Base-by-base conservation (phyloP, 2,113 vertebrate species). In the Antennarius striatus region DNA sequence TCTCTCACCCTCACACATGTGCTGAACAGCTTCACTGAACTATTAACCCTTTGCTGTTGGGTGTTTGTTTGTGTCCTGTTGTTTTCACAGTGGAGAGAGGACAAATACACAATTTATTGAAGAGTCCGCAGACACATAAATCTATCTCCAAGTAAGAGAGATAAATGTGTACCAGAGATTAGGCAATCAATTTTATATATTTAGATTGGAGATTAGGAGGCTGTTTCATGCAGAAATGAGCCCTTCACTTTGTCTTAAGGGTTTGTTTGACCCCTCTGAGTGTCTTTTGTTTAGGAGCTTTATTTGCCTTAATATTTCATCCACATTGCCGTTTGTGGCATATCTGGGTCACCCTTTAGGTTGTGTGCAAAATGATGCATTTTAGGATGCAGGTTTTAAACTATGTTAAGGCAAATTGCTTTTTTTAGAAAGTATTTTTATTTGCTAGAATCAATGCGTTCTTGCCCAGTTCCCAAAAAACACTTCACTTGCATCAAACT, bases 171-270 rank as follows among this genome's bases (percentile, higher is more conserved):
- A 36, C 7, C 43, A 22, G 22, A 22, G 22, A 22, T 22, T 22
- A 22, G 22, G 22, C 59, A 51, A 77, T 74, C 29, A 62, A 61
- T 65, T 42, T 66, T 47, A 55, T 73, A 73, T 71, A 68, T 84
- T 78, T 76, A 81, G 71, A 43, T 16, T 47, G 28, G 16, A 65
- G 69, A 81, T 73, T 76, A 56, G 15, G 11, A 8, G 10, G 4
- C 46, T 63, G 30, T 39, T 67, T 68, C 2, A 56, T 52, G 65
- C 0, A 47, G 39, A 15, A 17, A 30, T 16, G 8, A 60, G 63
- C 42, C 43, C 10, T 73, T 66, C 32, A 29, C 49, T 42, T 42
- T 50, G 15, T 6, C 10, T 52, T 78, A 22, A 12, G 42, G 32
- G 12, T 16, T 30, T 17, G 28, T 16, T 46, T 22, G 12, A 12